Percentiles rank a stretch among this genome's conserved stretches.
Conservation (phyloP, 2,113 vertebrate genomes). For the Oxygymnocypris stewartii region DNA sequence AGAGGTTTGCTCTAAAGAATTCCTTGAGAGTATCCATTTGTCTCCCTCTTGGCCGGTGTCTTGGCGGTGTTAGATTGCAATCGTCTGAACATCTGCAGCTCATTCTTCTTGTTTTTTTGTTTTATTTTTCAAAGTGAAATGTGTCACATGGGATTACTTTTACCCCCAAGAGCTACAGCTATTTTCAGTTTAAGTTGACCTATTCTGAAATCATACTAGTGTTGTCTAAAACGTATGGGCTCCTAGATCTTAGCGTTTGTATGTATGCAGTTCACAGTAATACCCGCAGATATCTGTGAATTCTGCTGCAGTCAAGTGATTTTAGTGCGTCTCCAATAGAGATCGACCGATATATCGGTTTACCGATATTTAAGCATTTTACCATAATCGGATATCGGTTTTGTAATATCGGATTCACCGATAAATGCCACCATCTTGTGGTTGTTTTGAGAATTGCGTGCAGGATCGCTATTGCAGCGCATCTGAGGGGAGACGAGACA, state of each 20-base stretch:
- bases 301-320: background rate
- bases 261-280: background rate
- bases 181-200: background rate
- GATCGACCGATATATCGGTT: too few species aligned
- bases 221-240: background rate
- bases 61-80: slow-evolving; percentile 21
- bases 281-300: background rate
- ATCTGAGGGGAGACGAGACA: too few species aligned
- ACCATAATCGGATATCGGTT: too few species aligned
- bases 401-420: too few species aligned
- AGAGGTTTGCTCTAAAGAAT: background rate
- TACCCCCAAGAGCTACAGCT: slow-evolving; percentile 11
- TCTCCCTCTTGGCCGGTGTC: background rate
- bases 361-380: too few species aligned
- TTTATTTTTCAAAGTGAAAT: background rate
- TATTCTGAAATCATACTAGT: background rate
- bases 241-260: background rate
- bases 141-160: slow-evolving; percentile 26
- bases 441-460: too few species aligned
- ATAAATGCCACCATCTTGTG: too few species aligned
- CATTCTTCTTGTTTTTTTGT: background rate
- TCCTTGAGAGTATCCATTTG: slow-evolving; percentile 30
- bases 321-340: background rate
- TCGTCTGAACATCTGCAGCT: slow-evolving; percentile 29
- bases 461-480: too few species aligned